These are phyloP conservation scores for Danaus plexippus DNA, from an alignment of 1,140 invertebrate species.

Conservation along the genomic window DNA sequence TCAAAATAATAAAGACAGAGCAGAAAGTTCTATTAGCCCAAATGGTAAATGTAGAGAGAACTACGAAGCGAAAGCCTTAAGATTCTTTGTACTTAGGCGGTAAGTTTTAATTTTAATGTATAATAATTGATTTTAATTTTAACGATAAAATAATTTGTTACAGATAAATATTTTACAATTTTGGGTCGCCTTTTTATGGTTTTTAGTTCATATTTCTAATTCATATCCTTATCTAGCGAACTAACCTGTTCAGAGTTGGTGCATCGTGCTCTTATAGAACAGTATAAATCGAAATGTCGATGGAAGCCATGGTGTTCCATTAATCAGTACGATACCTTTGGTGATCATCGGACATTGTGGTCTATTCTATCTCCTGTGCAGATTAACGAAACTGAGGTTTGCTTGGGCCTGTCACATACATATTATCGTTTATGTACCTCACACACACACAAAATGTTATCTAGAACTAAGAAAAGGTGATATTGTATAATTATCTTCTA, in stretches of 20 bases:
- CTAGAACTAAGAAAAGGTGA: too few species aligned
- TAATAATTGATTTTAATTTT: too few species aligned
- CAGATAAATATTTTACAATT: too few species aligned
- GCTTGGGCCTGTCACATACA: neutral
- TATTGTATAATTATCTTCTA: constrained; percentile 19
- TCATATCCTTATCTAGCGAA: constrained; percentile 25
- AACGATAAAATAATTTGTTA: too few species aligned
- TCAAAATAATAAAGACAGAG: constrained; percentile 15
- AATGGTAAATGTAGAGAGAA: constrained; percentile 43
- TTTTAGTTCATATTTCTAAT: too few species aligned
- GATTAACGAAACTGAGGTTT: constrained; percentile 48
- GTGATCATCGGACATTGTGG: constrained; percentile 45
- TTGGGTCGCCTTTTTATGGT: too few species aligned
- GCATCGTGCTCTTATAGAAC: constrained; percentile 38
- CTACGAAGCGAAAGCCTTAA: constrained; percentile 37
- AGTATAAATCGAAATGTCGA: constrained; percentile 40
- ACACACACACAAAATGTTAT: too few species aligned
- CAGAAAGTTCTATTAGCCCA: constrained; percentile 22
- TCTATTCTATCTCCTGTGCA: constrained; percentile 49
- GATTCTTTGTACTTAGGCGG: constrained; percentile 49
- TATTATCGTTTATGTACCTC: too few species aligned
- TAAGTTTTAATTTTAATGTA: constrained; percentile 19
- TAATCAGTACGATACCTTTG: constrained; percentile 52
- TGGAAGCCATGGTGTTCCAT: constrained; percentile 55
- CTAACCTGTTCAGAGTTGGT: constrained; percentile 46